Conservation (phyloP, 2,888 invertebrate genomes). For the Lasioglossum villosulum region DNA sequence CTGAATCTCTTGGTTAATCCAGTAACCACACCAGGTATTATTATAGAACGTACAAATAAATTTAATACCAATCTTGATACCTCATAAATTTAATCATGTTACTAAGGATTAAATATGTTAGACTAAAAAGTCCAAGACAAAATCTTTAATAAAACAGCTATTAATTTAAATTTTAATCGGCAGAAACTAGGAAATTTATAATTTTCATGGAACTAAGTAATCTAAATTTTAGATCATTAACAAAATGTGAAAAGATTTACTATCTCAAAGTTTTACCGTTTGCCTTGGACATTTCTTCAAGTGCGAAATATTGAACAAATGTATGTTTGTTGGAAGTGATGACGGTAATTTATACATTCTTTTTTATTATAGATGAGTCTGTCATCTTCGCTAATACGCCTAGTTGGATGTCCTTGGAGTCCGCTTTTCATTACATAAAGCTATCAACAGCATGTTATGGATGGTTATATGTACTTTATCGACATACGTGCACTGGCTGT, state of each 20-base stretch:
- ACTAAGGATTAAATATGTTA: background rate
- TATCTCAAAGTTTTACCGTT: background rate
- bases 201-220: background rate
- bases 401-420: slow-evolving; percentile 92
- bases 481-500: slow-evolving; percentile 90
- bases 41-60: too few species aligned
- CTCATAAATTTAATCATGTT: too few species aligned
- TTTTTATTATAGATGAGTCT: slow-evolving; percentile 84
- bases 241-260: background rate
- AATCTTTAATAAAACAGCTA: background rate
- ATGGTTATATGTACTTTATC: slow-evolving; percentile 94
- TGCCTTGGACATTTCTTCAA: background rate
- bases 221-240: background rate
- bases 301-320: background rate
- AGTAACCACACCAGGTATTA: slow-evolving; percentile 85
- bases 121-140: too few species aligned
- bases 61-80: too few species aligned
- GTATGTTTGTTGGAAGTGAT: background rate
- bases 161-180: background rate
- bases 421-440: slow-evolving; percentile 91
- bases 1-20: slow-evolving; percentile 88
- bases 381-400: slow-evolving; percentile 88
- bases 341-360: background rate
- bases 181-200: background rate
- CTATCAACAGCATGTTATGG: slow-evolving; percentile 94